Evolutionary conservation across 2,888 invertebrate species (phyloP).

Genomic region (Habroteleia sp.): DNA sequence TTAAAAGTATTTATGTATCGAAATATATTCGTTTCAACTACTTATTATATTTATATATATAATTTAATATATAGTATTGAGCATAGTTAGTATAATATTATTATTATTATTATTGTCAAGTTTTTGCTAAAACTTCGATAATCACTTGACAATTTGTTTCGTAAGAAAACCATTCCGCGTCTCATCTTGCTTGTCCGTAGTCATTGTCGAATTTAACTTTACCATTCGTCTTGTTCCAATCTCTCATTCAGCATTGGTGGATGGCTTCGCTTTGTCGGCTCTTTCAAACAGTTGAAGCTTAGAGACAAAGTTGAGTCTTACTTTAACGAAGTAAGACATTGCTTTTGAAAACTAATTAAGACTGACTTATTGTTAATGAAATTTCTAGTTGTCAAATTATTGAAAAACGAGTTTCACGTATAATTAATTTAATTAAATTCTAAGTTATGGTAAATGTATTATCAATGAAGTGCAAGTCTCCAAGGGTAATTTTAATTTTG

Average conservation of each 20-base stretch:
- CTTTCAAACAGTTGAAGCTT: slow-evolving; percentile 61
- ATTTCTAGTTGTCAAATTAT: slow-evolving; percentile 54
- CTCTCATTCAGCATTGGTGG: slow-evolving; percentile 59
- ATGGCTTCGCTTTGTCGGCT: slow-evolving; percentile 62
- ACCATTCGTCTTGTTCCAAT: slow-evolving; percentile 62
- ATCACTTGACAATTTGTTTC: slow-evolving; percentile 33
- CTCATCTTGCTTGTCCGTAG: slow-evolving; percentile 69
- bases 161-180: slow-evolving; percentile 71
- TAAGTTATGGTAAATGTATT: slow-evolving; percentile 7
- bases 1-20: too few relatives aligned
- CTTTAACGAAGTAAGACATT: slow-evolving; percentile 63
- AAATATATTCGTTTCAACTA: too few relatives aligned
- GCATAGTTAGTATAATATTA: too few relatives aligned
- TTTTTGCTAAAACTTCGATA: not conserved
- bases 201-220: slow-evolving; percentile 70
- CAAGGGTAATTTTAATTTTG: too few relatives aligned
- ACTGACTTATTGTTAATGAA: slow-evolving; percentile 62
- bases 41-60: too few relatives aligned
- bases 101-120: not conserved
- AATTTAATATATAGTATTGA: too few relatives aligned
- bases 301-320: slow-evolving; percentile 64
- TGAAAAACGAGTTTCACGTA: slow-evolving; percentile 44
- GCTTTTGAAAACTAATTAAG: slow-evolving; percentile 65
- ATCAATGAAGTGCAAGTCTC: slow-evolving; percentile 3
- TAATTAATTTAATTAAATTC: slow-evolving; percentile 45